Percentiles rank a stretch among this genome's conserved stretches.
Conservation (phyloP, 64 coral and sea anemone genomes). For the Pocillopora verrucosa region DNA sequence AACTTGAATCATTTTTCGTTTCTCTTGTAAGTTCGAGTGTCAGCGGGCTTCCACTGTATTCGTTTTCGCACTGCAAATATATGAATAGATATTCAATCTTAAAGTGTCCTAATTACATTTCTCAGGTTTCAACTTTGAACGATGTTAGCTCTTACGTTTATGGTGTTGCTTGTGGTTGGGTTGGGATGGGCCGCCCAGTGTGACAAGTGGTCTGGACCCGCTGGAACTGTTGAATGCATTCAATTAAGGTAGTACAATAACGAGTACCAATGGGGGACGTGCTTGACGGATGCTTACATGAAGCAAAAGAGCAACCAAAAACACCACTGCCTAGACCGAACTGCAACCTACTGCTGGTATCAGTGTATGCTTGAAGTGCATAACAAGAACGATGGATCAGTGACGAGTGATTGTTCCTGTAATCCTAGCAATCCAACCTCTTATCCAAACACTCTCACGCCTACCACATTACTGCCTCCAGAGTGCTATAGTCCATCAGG, state of each 20-base stretch:
- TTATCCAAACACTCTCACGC: too few species aligned
- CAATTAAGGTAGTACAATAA: neutral
- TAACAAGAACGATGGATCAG: conserved; percentile 7
- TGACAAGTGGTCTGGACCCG: neutral
- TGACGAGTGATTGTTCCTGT: conserved; percentile 43
- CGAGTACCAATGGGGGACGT: conserved; percentile 14
- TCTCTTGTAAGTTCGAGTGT: too few species aligned
- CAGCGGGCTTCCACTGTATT: too few species aligned
- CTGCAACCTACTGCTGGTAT: conserved; percentile 33
- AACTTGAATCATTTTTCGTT: too few species aligned
- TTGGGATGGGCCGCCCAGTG: neutral
- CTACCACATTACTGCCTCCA: neutral
- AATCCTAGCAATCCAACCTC: neutral
- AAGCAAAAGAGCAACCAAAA: conserved; percentile 21
- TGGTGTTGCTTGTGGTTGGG: neutral
- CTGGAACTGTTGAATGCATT: neutral
- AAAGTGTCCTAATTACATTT: too few species aligned
- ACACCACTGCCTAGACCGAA: neutral
- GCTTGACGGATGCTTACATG: conserved; percentile 47
- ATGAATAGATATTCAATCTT: neutral
- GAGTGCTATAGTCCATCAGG: neutral
- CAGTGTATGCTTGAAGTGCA: conserved; percentile 65
- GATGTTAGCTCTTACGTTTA: too few species aligned
- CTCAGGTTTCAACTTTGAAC: too few species aligned
- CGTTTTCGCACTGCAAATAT: neutral